Evolutionary conservation across 2,797 vertebrate species (phyloP), one percentile per base, ranked within the genome.

Genomic region (Chelon auratus): DNA sequence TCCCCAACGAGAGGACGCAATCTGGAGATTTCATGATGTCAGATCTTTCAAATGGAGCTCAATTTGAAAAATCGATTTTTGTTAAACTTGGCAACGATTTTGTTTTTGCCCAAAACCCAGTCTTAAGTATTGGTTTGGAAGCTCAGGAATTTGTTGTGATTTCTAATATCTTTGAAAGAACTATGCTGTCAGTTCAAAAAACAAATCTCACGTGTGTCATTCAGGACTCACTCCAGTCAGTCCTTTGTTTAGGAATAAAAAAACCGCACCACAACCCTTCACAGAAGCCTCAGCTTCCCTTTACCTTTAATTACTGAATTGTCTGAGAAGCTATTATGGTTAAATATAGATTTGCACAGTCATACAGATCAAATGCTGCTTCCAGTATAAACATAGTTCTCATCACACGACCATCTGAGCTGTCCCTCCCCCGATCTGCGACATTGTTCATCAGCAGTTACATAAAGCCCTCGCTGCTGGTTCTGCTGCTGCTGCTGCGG

Each of bases 381-480:
- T 60, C 56, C 54, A 58, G 50, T 45, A 56, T 59, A 59, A 75
- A 75, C 55, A 61, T 45, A 53, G 57, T 56, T 71, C 50, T 63
- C 6, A 10, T 79, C 75, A 77, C 43, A 33, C 71, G 62, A 57
- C 66, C 53, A 56, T 58, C 56, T 75, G 40, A 72, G 43, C 80
- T 11, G 15, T 65, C 54, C 71, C 67, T 69, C 71, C 67, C 72
- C 72, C 69, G 53, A 33, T 63, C 48, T 68, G 62, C 78, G 66
- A 90, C 81, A 85, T 87, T 93, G 90, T 95, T 93, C 92, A 89
- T 92, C 90, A 86, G 87, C 86, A 94, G 93, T 94, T 93, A 92
- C 89, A 82, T 85, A 81, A 91, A 94, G 88, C 92, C 92, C 89
- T 92, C 62, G 68, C 80, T 88, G 90, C 90, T 22, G 22, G 2